Percentiles rank a stretch among this genome's conserved stretches.
Evolutionary conservation across 1,140 invertebrate species (phyloP).

Genomic region (Drosophila orena): DNA sequence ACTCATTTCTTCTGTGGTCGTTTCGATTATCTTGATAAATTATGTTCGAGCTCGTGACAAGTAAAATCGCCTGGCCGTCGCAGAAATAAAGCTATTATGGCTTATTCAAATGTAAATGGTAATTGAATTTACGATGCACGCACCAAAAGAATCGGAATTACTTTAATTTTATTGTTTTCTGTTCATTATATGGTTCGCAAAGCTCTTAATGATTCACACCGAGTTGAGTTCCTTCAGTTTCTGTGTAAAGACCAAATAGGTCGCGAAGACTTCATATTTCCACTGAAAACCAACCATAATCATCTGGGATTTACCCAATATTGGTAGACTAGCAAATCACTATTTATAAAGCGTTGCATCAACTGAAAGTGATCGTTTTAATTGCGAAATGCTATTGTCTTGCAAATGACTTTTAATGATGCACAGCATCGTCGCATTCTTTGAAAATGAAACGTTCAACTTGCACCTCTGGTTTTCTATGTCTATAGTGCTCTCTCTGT

Average conservation of each 20-base stretch:
- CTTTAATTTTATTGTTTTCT: constrained; percentile 30
- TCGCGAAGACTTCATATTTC: constrained; percentile 6
- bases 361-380: constrained; percentile 42
- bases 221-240: not conserved
- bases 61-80: constrained; percentile 23
- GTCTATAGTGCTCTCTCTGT: constrained; percentile 1
- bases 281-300: constrained; percentile 4
- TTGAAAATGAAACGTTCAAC: constrained; percentile 41
- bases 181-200: constrained; percentile 1
- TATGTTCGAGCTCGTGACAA: constrained; percentile 72
- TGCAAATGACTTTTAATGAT: constrained; percentile 26
- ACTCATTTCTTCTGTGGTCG: constrained; percentile 2
- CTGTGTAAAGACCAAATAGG: constrained; percentile 34
- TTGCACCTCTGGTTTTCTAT: constrained; percentile 10
- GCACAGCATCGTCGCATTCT: constrained; percentile 47
- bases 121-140: constrained; percentile 57
- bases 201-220: constrained; percentile 9
- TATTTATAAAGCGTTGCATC: constrained; percentile 55
- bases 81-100: constrained; percentile 44
- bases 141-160: constrained; percentile 38
- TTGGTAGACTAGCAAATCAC: constrained; percentile 11
- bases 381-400: constrained; percentile 24
- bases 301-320: constrained; percentile 13
- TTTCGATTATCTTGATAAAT: constrained; percentile 79
- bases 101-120: constrained; percentile 61